Base-by-base conservation (phyloP, 2,888 invertebrate genomes). In the Drosophila atripex region DNA sequence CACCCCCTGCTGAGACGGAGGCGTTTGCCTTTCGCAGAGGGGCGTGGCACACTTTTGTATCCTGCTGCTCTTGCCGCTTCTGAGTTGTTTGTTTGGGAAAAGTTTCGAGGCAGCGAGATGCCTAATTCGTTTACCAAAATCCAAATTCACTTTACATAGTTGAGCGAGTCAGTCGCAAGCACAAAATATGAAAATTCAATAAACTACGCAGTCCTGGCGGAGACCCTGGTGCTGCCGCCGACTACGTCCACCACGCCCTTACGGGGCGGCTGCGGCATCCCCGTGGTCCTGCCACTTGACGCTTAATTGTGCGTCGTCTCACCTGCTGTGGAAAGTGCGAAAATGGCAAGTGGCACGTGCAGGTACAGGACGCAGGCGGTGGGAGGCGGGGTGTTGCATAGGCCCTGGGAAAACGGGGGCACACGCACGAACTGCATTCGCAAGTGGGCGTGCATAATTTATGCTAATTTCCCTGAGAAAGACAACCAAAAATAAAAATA, bases 401-500 rank as follows among this genome's bases (percentile, higher is more conserved):
- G 12, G 6, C 32, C 7, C 39, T 41, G 53, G 28, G 11, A 32
- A 16, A 25, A 23, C 46, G 43, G 47, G 21, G 46, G 9, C 47
- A 57, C 82, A 85, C 85, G 85, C 85, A 85, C 85, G 85, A 88
- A 74, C 71, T 88, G 78, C 85, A 85, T 66, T 80, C 43, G 84
- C 87, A 85, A 85, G 85, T 85, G 85, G 87, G 85, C 85, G 85
- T 86, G 82, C 87, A 88, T 85, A 85, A 85, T 85, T 85, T 85
- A 88, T 88, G 88, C 72, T 88, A 88, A 85, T 85, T 85, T 53
- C 38, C 76, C 74, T 82, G 86, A 82, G 86, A 85, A 86, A 56
- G 28, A 18, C 46, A 58, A 55, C 39, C 52, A 60, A 71, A 63
- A 50, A 52, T 43, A 79, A 73, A 60, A 63, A 32, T 54, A 45